Conservation (phyloP, 37 sponge, comb jelly and placozoan genomes). For the Hexactinellida sp. region DNA sequence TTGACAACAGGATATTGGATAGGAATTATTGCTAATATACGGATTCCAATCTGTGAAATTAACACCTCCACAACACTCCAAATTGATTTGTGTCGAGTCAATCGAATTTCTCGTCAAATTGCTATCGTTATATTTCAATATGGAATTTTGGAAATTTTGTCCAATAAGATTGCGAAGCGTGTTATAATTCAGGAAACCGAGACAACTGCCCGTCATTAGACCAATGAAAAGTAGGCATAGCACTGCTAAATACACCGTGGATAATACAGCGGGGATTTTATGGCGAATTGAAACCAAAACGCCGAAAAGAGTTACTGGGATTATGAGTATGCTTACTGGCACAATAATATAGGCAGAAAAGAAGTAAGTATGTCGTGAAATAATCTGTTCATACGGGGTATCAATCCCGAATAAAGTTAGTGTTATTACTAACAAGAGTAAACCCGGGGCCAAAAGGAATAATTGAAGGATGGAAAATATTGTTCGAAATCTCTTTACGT, state of each 20-base stretch:
- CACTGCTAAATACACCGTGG: background rate
- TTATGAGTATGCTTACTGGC: background rate
- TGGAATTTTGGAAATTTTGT: background rate
- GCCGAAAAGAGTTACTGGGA: background rate
- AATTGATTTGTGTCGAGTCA: background rate
- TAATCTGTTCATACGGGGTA: background rate
- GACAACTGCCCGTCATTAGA: background rate
- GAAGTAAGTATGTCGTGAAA: background rate
- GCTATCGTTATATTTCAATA: background rate
- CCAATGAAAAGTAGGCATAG: conserved; percentile 10
- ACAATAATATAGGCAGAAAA: background rate
- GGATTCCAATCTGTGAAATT: background rate
- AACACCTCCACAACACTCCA: background rate
- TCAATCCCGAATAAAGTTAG: background rate
- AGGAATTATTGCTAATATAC: background rate
- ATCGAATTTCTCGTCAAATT: background rate
- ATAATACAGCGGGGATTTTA: background rate
- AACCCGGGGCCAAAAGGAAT: background rate
- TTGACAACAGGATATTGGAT: background rate
- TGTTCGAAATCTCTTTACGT: background rate
- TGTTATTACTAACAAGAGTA: background rate
- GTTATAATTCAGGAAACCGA: background rate
- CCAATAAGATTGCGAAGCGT: background rate
- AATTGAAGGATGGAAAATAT: background rate
- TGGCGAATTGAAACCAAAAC: background rate